Base-by-base conservation (phyloP, 2,113 vertebrate genomes). In the Vulpes ferrilata region DNA sequence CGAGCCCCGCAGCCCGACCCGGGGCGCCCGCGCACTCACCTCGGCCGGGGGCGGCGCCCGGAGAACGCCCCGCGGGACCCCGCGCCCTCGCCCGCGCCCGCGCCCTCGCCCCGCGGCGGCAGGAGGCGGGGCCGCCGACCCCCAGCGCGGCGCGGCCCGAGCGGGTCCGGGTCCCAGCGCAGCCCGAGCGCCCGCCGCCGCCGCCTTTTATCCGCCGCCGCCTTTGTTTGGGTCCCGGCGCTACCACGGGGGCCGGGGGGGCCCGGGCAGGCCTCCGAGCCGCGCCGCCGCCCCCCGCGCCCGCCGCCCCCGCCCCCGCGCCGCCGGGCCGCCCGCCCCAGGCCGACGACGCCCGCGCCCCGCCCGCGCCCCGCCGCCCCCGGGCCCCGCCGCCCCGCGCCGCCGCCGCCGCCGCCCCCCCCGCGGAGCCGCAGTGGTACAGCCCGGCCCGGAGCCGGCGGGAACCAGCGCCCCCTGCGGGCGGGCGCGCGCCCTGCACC, bases 131-230 rank as follows among this genome's bases (percentile, higher is more conserved):
- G 43, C 43, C 43, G 43, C 43, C 43, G 5, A 6, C 43, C 43
- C 43, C 43, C 65, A 23, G 65, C 78, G 71, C 22, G 79, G 94
- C 73, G 67, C 98, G 55, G 94, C 93, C 81, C 43, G 43, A 43
- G 43, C 43, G 43, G 88, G 38, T 30, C 27, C 15, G 0, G 0
- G 51, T 76, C 11, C 64, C 64, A 17, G 96, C 78, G 51, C 82
- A 38, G 57, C 38, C 81, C 0, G 43, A 55, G 92, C 90, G 8
- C 85, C 93, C 25, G n/a, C 95, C 76, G 90, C 97, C 76, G 93
- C 98, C 27, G 95, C 97, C 97, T 98, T 98, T 98, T 97, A 98
- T 98, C 78, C 12, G 96, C 97, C 95, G 79, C 98, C 96, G 97
- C 97, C 98, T 98, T 98, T 95, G 97, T 97, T 98, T 98, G 97